Evolutionary conservation across 2,113 vertebrate genomes (phyloP), one percentile per base, ranked within the genome.

Genomic region (Electrona antarctica): DNA sequence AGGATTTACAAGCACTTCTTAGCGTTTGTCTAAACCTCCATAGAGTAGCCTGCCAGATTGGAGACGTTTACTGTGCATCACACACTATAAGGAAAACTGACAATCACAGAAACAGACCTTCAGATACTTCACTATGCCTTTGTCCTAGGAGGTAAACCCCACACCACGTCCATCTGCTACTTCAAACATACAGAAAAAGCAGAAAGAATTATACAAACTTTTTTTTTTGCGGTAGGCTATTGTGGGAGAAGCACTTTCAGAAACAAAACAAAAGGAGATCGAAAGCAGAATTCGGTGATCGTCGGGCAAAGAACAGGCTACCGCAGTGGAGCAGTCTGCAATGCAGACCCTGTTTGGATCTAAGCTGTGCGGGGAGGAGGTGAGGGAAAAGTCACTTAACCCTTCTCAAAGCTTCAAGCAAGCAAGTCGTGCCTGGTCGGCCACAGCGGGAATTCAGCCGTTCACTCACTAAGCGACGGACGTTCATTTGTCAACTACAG

Each of bases 401-500:
- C 82, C 85, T 87, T 86, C 71, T 69, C 59, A 57, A 73, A 82
- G 64, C 28, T 78, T 73, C 86, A 67, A 79, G 33, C 83, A 21
- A 21, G 21, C 68, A 86, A 74, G 7, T 74, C 76, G 47, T 66
- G 72, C 69, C 66, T 15, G 73, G 73, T 71, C 45, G 47, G 61
- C 67, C 74, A 21, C 10, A 62, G 81, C 79, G 52, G 78, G 84
- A 14, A 80, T 74, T 77, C 33, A 59, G 59, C 4, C 50, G 66
- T 66, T 10, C 70, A 67, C 80, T 70, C 69, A 66, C 76, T 33
- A 74, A 69, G 64, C 62, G 83, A 62, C 62, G 51, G 49, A 60
- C 7, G 74, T n/a, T 81, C 87, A 80, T 90, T 88, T 85, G 78
- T 90, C 85, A 88, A 67, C 84, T 77, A 81, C 74, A 80, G 74